Conservation (phyloP, 2,888 invertebrate species). For the Liopterus haemorrhoidalis region DNA sequence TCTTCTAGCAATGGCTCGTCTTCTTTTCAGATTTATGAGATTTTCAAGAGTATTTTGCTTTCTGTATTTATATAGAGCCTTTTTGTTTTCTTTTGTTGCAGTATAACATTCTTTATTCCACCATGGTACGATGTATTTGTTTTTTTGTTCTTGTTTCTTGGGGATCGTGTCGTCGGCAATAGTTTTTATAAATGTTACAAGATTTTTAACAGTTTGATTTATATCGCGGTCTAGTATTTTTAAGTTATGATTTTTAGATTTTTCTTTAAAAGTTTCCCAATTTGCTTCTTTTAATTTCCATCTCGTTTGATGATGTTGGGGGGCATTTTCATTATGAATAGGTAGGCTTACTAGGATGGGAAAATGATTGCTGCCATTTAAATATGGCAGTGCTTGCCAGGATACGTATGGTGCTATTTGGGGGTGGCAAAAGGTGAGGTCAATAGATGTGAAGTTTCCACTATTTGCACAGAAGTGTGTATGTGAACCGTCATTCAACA, state of each 20-base stretch:
- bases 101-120: not conserved
- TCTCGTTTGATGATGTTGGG: not conserved
- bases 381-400: slow-evolving; percentile 12
- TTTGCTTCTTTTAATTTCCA: slow-evolving; percentile 2
- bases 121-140: slow-evolving; percentile 1
- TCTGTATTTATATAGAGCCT: slow-evolving; percentile 1
- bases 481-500: slow-evolving; percentile 13
- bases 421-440: slow-evolving; percentile 23
- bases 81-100: not conserved
- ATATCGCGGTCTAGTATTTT: not conserved
- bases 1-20: slow-evolving; percentile 3
- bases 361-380: slow-evolving; percentile 28
- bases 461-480: slow-evolving; percentile 27
- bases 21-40: slow-evolving; percentile 4
- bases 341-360: slow-evolving; percentile 17
- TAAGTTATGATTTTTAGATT: too few species aligned
- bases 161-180: not conserved
- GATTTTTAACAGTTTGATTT: not conserved
- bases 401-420: slow-evolving; percentile 13
- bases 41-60: slow-evolving; percentile 1
- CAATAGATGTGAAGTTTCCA: slow-evolving; percentile 22
- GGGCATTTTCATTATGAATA: not conserved
- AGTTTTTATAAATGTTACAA: not conserved
- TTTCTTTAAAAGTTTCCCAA: slow-evolving; percentile 5
- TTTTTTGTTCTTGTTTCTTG: not conserved